Evolutionary conservation across 2,797 vertebrate genomes (phyloP).

Genomic region (Premnoplex brunnescens): DNA sequence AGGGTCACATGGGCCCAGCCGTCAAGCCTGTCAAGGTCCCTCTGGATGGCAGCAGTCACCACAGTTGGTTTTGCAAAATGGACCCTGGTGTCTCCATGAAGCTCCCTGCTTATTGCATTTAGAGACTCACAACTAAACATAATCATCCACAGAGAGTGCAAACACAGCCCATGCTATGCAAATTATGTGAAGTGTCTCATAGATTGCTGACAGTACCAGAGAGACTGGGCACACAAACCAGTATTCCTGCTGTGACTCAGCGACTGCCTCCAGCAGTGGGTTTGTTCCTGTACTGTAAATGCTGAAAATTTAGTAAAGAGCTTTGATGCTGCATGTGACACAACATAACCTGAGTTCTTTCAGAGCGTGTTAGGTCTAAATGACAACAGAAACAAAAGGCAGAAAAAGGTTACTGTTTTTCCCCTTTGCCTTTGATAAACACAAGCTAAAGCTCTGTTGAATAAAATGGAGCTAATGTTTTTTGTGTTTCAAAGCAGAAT

Average conservation of each 20-base stretch:
- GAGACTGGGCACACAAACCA: background rate
- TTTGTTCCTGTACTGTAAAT: background rate
- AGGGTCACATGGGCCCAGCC: background rate
- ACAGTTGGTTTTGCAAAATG: background rate
- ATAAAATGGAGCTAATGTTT: conserved; percentile 46
- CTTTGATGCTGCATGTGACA: background rate
- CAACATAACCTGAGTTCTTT: background rate
- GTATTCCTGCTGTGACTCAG: background rate
- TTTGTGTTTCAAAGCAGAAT: conserved; percentile 50
- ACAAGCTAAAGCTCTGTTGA: conserved; percentile 26
- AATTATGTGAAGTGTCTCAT: background rate
- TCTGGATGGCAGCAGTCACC: background rate
- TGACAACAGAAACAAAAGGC: background rate
- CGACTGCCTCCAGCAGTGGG: background rate
- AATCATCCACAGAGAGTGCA: background rate
- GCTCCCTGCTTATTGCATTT: background rate
- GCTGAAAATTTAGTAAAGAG: background rate
- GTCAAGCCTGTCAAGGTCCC: background rate
- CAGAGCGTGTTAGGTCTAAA: background rate
- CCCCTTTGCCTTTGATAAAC: conserved; percentile 25
- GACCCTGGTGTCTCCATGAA: background rate
- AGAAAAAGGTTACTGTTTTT: conserved; percentile 12
- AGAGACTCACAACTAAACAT: background rate
- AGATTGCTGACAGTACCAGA: background rate
- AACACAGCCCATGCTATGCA: background rate